Conservation (phyloP, 2,888 invertebrate genomes). For the Uloborus plumipes region DNA sequence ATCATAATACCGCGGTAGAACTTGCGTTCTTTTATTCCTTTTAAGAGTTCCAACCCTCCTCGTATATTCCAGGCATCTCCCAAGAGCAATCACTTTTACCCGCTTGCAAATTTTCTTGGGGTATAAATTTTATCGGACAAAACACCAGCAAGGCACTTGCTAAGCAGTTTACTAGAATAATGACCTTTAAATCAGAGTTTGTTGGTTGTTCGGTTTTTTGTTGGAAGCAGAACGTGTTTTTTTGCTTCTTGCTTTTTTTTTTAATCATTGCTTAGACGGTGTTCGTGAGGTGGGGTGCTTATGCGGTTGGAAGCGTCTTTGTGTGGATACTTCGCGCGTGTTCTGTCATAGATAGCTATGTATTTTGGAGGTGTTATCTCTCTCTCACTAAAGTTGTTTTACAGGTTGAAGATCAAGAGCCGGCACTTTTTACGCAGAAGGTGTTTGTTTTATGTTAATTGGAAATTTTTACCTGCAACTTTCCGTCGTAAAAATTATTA, state of each 20-base stretch:
- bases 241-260: slow-evolving; percentile 27
- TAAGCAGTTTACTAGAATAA: slow-evolving; percentile 60
- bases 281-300: background rate
- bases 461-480: too few relatives aligned
- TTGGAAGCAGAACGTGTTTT: background rate
- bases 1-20: background rate
- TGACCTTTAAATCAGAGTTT: slow-evolving; percentile 60
- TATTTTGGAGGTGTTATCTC: slow-evolving; percentile 37
- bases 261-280: too few relatives aligned
- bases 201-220: slow-evolving; percentile 37
- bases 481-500: too few relatives aligned
- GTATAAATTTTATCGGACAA: slow-evolving; percentile 53
- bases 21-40: slow-evolving; percentile 5
- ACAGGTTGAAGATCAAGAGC: too few relatives aligned
- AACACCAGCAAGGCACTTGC: slow-evolving; percentile 35
- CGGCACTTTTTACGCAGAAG: too few relatives aligned
- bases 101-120: slow-evolving; percentile 20
- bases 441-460: too few relatives aligned
- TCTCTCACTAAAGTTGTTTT: slow-evolving; percentile 25
- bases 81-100: slow-evolving; percentile 17
- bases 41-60: background rate
- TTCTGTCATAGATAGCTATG: slow-evolving; percentile 25
- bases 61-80: background rate
- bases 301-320: slow-evolving; percentile 4
- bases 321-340: slow-evolving; percentile 15